Percentiles rank a stretch among this genome's conserved stretches.
Conservation (phyloP, 2,797 vertebrate species). For the Lepilemur septentrionalis region DNA sequence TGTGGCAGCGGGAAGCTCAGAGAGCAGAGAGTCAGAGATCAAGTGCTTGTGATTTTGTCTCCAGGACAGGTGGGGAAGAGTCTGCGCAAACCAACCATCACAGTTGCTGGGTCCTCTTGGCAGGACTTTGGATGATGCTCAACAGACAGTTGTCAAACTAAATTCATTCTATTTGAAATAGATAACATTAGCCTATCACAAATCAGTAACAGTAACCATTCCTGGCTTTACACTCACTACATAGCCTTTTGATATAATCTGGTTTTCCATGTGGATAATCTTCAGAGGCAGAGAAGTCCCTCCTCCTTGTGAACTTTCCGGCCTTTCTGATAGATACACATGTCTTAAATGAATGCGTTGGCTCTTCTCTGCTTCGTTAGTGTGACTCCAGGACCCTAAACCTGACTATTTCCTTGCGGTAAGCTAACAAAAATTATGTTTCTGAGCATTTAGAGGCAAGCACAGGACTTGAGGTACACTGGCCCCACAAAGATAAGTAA, state of each 20-base stretch:
- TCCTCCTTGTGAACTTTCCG: background rate
- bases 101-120: background rate
- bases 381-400: background rate
- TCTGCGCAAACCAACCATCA: background rate
- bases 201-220: background rate
- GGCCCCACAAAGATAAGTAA: background rate
- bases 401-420: background rate
- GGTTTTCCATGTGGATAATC: background rate
- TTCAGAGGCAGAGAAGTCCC: background rate
- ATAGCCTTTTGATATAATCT: background rate
- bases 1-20: background rate
- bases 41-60: background rate
- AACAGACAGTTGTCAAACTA: background rate
- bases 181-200: background rate
- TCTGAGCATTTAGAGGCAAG: background rate
- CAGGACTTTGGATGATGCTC: background rate
- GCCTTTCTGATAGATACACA: background rate
- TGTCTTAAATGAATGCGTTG: background rate
- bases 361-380: background rate
- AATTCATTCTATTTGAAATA: background rate
- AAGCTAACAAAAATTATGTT: background rate
- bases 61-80: background rate
- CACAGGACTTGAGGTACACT: background rate
- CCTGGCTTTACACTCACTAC: background rate
- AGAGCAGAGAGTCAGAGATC: background rate